Evolutionary conservation across 1,140 invertebrate species (phyloP).

Genomic region (Scaptodrosophila lebanonensis): DNA sequence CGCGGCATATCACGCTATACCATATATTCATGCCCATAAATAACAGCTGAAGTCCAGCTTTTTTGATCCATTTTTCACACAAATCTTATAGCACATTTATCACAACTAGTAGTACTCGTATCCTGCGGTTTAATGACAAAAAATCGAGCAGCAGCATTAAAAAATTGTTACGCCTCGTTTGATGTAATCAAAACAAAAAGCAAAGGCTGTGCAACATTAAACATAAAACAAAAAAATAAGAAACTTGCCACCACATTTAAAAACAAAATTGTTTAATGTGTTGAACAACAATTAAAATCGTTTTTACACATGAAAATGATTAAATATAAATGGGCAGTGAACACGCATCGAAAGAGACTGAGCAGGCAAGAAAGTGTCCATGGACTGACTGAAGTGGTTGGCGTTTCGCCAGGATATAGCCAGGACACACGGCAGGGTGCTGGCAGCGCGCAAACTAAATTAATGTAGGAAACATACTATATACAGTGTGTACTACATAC

Average conservation of each 20-base stretch:
- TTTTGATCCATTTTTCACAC: slow-evolving; percentile 16
- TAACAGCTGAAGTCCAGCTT: slow-evolving; percentile 1
- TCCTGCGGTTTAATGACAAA: slow-evolving; percentile 1
- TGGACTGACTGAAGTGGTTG: too few relatives aligned
- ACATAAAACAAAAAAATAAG: slow-evolving; percentile 5
- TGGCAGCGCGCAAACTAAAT: too few relatives aligned
- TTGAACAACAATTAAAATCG: slow-evolving; percentile 60
- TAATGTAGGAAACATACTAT: too few relatives aligned
- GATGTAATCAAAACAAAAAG: slow-evolving; percentile 26
- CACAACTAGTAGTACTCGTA: too few relatives aligned
- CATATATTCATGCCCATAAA: neutral
- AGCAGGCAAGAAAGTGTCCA: neutral
- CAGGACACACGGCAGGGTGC: too few relatives aligned
- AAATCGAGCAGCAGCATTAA: slow-evolving; percentile 3
- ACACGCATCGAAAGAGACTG: slow-evolving; percentile 26
- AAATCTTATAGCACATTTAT: slow-evolving; percentile 17
- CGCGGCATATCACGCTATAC: too few relatives aligned
- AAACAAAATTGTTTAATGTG: slow-evolving; percentile 57
- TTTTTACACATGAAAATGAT: slow-evolving; percentile 61
- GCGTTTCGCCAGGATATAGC: too few relatives aligned
- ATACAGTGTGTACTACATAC: too few relatives aligned
- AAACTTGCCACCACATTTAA: slow-evolving; percentile 37
- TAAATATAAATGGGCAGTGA: slow-evolving; percentile 46
- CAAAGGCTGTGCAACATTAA: slow-evolving; percentile 29
- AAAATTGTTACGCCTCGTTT: slow-evolving; percentile 29